These are phyloP conservation scores for Himantopus leucocephalus DNA, from an alignment of 2,113 vertebrate genomes.

Conservation along the genomic window DNA sequence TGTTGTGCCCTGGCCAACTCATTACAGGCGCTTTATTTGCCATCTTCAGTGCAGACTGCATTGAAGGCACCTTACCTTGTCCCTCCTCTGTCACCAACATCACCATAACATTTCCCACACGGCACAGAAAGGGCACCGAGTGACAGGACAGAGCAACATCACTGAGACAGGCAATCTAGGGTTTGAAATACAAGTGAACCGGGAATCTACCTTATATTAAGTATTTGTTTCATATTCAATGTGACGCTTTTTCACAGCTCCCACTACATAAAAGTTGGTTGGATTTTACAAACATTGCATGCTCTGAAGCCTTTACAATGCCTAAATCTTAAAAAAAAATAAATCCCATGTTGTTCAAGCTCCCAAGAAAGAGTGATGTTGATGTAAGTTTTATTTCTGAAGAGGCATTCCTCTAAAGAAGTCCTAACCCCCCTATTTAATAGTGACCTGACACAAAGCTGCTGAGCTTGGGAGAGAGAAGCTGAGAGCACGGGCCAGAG, in stretches of 20 bases:
- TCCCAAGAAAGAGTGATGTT: fast-evolving
- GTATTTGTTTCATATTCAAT: background rate
- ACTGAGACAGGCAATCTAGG: background rate
- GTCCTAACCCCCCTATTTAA: fast-evolving
- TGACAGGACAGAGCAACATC: background rate
- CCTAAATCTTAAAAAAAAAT: background rate
- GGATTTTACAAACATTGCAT: background rate
- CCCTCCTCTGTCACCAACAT: background rate
- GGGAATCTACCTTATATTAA: background rate
- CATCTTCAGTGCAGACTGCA: background rate
- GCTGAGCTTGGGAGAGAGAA: background rate
- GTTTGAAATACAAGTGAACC: background rate
- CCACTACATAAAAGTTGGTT: background rate
- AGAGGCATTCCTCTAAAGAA: background rate
- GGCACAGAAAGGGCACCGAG: background rate
- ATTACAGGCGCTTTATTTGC: background rate
- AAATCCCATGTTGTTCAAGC: background rate
- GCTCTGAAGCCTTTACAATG: background rate
- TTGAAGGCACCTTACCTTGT: background rate
- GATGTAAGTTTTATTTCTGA: background rate
- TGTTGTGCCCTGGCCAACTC: background rate
- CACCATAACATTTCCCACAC: background rate
- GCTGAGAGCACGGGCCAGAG: background rate
- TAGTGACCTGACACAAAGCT: background rate
- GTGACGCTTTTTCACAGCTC: background rate